Evolutionary conservation across 2,113 vertebrate species (phyloP).

Genomic region (Chaetops frenatus): DNA sequence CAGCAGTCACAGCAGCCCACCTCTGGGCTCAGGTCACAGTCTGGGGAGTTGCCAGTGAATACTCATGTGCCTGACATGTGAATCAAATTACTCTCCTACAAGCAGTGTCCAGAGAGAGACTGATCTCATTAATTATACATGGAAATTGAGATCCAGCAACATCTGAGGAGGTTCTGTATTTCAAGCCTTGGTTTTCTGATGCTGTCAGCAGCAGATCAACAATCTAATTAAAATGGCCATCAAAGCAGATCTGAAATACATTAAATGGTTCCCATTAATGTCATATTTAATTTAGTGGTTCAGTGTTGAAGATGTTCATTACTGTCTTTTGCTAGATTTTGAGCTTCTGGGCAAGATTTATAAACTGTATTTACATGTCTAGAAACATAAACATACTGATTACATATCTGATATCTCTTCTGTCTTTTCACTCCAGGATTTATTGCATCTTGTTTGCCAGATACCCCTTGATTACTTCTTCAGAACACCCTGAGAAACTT

Average conservation of each 20-base stretch:
- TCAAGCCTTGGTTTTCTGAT: slow-evolving; percentile 26
- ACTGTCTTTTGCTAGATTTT: slow-evolving; percentile 19
- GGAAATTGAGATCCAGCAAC: slow-evolving; percentile 20
- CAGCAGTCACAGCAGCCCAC: neutral
- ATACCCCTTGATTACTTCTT: neutral
- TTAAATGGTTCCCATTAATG: slow-evolving; percentile 62
- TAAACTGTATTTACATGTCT: slow-evolving; percentile 35
- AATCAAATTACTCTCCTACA: neutral
- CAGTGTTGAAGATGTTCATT: slow-evolving; percentile 44
- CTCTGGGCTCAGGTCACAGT: neutral
- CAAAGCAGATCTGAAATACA: slow-evolving; percentile 49
- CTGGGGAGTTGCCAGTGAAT: neutral
- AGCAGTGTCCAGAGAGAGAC: neutral
- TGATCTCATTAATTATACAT: slow-evolving; percentile 26
- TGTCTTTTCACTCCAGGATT: neutral
- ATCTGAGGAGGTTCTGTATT: neutral
- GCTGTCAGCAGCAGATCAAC: slow-evolving; percentile 30
- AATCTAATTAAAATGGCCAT: slow-evolving; percentile 70
- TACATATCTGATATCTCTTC: neutral
- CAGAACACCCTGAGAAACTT: neutral
- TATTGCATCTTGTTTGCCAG: neutral
- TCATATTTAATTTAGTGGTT: slow-evolving; percentile 66
- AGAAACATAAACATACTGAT: slow-evolving; percentile 1
- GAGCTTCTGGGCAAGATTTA: slow-evolving; percentile 23
- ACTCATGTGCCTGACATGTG: neutral